Percentiles rank a stretch among this genome's conserved stretches.
Evolutionary conservation across 2,888 invertebrate species (phyloP).

Genomic region (Patella ulyssiponensis): DNA sequence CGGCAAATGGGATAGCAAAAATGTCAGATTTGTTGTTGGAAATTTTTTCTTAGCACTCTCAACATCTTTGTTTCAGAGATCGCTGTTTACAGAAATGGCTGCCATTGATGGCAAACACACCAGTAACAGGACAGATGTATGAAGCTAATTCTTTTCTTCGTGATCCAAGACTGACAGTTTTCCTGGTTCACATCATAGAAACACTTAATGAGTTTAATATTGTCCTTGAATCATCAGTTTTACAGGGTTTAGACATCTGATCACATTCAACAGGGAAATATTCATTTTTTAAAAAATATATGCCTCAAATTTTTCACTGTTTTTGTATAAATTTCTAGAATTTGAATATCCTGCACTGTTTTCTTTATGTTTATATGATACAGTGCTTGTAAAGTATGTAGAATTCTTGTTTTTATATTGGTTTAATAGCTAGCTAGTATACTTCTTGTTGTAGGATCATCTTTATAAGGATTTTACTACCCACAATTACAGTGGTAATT

Average conservation of each 20-base stretch:
- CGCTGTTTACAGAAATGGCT: slow-evolving; percentile 86
- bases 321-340: too few relatives aligned
- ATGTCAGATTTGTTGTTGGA: background rate
- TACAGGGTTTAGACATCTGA: slow-evolving; percentile 69
- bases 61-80: slow-evolving; percentile 66
- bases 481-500: too few relatives aligned
- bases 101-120: slow-evolving; percentile 89
- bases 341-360: too few relatives aligned
- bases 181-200: slow-evolving; percentile 90
- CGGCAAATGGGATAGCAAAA: background rate
- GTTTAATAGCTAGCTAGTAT: too few relatives aligned
- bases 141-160: slow-evolving; percentile 96
- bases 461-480: too few relatives aligned
- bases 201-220: slow-evolving; percentile 89
- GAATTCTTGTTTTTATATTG: too few relatives aligned
- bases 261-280: background rate
- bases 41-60: background rate
- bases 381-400: too few relatives aligned
- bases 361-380: too few relatives aligned
- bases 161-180: slow-evolving; percentile 86
- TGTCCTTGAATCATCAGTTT: slow-evolving; percentile 72
- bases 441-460: too few relatives aligned
- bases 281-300: too few relatives aligned
- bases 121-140: slow-evolving; percentile 92
- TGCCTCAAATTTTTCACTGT: too few relatives aligned